Base-by-base conservation (phyloP, 2,797 vertebrate species). In the Phalanger gymnotis region DNA sequence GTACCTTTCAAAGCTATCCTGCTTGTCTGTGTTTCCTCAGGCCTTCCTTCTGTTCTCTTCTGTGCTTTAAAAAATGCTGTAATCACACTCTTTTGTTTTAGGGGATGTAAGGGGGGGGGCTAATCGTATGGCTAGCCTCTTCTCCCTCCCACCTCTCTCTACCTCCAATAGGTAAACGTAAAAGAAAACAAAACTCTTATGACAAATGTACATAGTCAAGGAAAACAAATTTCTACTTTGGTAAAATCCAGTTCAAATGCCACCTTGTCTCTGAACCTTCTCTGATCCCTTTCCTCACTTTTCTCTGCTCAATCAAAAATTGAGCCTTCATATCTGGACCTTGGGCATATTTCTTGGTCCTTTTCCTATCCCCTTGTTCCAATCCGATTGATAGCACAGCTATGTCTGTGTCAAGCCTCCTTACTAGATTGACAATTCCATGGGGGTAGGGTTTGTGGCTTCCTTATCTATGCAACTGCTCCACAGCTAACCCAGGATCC, bases 101-200 rank as follows among this genome's bases (percentile, higher is more conserved):
- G 4, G 31, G 31, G 12, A 12, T 4, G 34, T 0, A 1, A n/a
- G 14, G 19, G 5, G 9, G 31, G 30, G 9, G 7, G 9, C 7
- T 61, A 61, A 61, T 0, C 19, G n/a, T 47, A 3, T 81, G 73
- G 22, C 40, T 81, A 25, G 40, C 22, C 30, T 81, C 34, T n/a
- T 73, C 40, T 11, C 40, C 73, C 9, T 81, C 22, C 7, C 22
- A 81, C 7, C 7, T 11, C 7, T 14, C 16, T n/a, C 31, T 40
- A 27, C n/a, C 40, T 81, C 22, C 7, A 81, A 47, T 11, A 22
- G 47, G 7, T 25, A 25, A 27, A 47, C 7, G 4, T 4, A 81
- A 81, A 47, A 73, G 13, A 73, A 73, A 19, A 73, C 16, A 73
- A 40, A 22, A 40, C 16, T 40, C 40, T 47, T 81, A 81, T 81